Evolutionary conservation across 2,797 vertebrate species (phyloP), one percentile per base, ranked within the genome.

Genomic region (Acrossocheilus wenchowensis): DNA sequence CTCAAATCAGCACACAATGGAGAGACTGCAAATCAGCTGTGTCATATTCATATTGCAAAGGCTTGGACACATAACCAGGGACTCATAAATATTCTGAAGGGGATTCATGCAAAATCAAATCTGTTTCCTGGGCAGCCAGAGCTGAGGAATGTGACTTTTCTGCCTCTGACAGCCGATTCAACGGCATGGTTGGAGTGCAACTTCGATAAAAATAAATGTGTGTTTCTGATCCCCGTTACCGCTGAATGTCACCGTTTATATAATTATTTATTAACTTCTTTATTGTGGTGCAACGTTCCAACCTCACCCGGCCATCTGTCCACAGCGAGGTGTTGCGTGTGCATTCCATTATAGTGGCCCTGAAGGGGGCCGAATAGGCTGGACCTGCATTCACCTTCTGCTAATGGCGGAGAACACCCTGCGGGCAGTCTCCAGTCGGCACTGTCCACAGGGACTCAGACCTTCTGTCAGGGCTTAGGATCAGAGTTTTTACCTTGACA

Each of bases 261-360:
- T 90, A 87, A 89, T 90, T 91, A 87, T 90, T 90, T 91, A 90
- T 88, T 86, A 91, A 89, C 75, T 88, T 87, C 81, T 91, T 90
- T 78, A 89, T 91, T 80, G 88, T 83, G 83, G 71, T 83, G 43
- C 85, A 78, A 82, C 62, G 73, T 71, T 87, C 88, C 82, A 83
- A 77, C 86, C 66, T 91, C 78, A 88, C 83, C 78, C 60, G 45
- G 84, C 92, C 92, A 92, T 92, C 92, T 92, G 92, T 91, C 89
- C 90, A 72, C 75, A 89, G 90, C 57, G 81, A 90, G 90, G 88
- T 83, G 87, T 86, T 83, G 87, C 87, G 73, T 88, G 60, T 41
- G 88, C 88, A 75, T 88, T 89, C 90, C 89, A 90, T 90, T 87
- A 81, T 78, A 71, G 36, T 39, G 34, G 86, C 90, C 90, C 83